Conservation (phyloP, 2,888 invertebrate genomes). For the Ctenicera cuprea region DNA sequence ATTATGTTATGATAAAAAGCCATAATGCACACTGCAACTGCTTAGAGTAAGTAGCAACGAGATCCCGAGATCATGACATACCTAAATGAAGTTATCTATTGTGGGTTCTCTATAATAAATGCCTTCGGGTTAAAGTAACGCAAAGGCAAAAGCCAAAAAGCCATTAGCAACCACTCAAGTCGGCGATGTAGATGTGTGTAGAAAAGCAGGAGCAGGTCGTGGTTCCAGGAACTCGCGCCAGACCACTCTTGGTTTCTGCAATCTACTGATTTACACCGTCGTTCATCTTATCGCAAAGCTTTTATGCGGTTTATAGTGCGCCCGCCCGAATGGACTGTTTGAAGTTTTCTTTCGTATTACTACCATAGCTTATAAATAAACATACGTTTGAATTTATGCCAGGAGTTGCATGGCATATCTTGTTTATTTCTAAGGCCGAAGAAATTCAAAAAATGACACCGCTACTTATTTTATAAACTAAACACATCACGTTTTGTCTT, state of each 20-base stretch:
- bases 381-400: background rate
- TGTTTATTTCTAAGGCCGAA: no score
- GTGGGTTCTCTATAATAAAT: constrained; percentile 13
- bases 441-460: no score
- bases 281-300: constrained; percentile 38
- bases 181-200: constrained; percentile 18
- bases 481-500: no score
- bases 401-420: background rate
- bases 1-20: no score
- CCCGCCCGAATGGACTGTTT: constrained; percentile 19
- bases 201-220: constrained; percentile 33
- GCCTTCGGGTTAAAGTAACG: background rate
- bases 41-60: no score
- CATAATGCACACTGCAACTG: background rate
- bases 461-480: no score
- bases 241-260: constrained; percentile 49
- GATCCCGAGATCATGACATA: background rate
- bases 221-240: constrained; percentile 55
- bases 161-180: constrained; percentile 33
- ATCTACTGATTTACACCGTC: constrained; percentile 40
- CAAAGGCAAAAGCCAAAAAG: constrained; percentile 19
- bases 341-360: constrained; percentile 12
- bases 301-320: constrained; percentile 33
- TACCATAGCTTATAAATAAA: constrained; percentile 15
- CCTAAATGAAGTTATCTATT: background rate